phyloP scores from a whole-genome alignment of 2,797 vertebrate genomes.

The Poeciliopsis turneri region DNA sequence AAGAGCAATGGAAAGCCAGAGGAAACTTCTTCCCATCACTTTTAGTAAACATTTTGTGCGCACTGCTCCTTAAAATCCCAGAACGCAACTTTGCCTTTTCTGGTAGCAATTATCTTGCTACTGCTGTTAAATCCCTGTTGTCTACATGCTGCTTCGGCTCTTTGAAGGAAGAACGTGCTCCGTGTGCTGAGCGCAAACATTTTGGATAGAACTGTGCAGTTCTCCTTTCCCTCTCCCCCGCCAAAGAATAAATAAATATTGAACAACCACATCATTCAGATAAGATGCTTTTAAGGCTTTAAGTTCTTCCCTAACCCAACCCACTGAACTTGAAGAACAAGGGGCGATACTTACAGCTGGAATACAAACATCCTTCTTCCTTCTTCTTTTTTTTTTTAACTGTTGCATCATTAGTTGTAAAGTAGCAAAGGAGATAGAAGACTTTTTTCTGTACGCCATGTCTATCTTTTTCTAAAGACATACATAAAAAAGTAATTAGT shows the following conservation, averaged over 20 bases:
- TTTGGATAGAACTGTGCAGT: constrained; percentile 5
- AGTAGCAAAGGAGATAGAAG: no score
- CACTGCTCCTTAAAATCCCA: constrained; percentile 21
- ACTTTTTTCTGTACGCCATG: background rate
- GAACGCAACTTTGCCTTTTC: constrained; percentile 26
- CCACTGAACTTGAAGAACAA: constrained; percentile 5
- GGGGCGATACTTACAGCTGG: background rate
- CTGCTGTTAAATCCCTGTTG: constrained; percentile 23
- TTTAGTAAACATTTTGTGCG: constrained; percentile 33
- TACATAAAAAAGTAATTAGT: background rate
- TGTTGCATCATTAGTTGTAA: background rate
- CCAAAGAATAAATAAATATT: background rate
- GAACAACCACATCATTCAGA: constrained; percentile 2
- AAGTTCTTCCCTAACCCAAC: constrained; percentile 17
- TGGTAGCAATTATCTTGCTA: constrained; percentile 60
- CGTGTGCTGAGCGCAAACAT: background rate
- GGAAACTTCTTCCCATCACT: constrained; percentile 39
- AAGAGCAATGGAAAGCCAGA: constrained; percentile 2
- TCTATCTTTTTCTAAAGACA: background rate
- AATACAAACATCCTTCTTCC: background rate
- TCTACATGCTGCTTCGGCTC: constrained; percentile 12
- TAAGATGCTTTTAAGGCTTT: constrained; percentile 7
- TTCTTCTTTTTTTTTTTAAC: background rate
- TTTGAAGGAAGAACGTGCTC: background rate
- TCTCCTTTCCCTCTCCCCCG: background rate